Conservation (phyloP, 2,888 invertebrate species). For the Lacanobia oleracea region DNA sequence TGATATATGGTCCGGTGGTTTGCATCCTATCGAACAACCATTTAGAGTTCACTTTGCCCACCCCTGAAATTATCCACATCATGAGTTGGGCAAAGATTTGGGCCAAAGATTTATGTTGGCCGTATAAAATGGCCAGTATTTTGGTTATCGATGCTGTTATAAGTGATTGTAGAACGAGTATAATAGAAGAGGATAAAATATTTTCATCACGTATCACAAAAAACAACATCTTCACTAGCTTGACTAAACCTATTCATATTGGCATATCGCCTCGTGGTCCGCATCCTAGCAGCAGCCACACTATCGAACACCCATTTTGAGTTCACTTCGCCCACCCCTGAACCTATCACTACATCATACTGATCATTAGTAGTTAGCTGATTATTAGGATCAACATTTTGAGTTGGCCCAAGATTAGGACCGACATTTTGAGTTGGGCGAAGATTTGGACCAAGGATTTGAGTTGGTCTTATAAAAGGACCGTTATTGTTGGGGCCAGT, state of each 20-base stretch:
- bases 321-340: constrained; percentile 71
- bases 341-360: constrained; percentile 77
- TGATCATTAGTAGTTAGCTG: constrained; percentile 17
- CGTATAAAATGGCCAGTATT: constrained; percentile 11
- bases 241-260: constrained; percentile 58
- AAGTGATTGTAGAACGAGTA: constrained; percentile 77
- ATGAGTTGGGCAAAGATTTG: constrained; percentile 22
- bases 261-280: constrained; percentile 78
- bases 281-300: constrained; percentile 79
- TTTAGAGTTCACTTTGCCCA: constrained; percentile 77
- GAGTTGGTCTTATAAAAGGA: constrained; percentile 10
- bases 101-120: constrained; percentile 31
- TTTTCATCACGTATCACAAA: constrained; percentile 2
- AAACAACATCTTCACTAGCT: constrained; percentile 15
- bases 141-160: constrained; percentile 41
- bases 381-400: constrained; percentile 26
- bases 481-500: constrained; percentile 40
- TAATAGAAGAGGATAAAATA: not conserved
- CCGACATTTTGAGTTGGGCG: constrained; percentile 29
- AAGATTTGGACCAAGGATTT: constrained; percentile 26
- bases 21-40: constrained; percentile 87
- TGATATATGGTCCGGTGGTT: constrained; percentile 77
- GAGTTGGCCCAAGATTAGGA: constrained; percentile 1
- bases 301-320: constrained; percentile 87
- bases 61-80: constrained; percentile 75